Evolutionary conservation across 2,888 invertebrate genomes (phyloP), one percentile per base, ranked within the genome.

Genomic region (Scaptodrosophila latifasciaeformis): DNA sequence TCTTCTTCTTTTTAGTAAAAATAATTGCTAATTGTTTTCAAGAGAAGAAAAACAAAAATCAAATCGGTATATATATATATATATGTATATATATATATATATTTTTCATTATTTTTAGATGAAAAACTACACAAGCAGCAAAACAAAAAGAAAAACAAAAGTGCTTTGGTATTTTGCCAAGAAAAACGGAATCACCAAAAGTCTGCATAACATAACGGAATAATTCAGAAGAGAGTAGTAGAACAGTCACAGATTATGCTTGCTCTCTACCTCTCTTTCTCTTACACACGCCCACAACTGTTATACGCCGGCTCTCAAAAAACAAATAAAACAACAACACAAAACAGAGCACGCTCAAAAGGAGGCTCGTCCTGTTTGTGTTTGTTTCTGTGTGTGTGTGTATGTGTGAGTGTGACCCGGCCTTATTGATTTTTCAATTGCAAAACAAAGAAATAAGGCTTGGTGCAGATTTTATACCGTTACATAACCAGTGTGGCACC

Each of bases 311-410:
- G 18, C 34, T 13, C 17, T 34, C 12, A 13, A 1, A 37, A 10
- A 27, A 27, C 10, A 29, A 40, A 13, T 19, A 31, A 40, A 30
- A 49, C 18, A 27, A 49, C 44, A 42, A 49, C 19, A 6, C 7
- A 1, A 12, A 6, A 5, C 12, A 9, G 37, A 3, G 35, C 13
- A 52, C 21, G 46, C 51, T 49, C 44, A 67, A 77, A 78, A 78
- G 79, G 72, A 74, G 72, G 72, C 72, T 74, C 79, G 72, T 74
- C 72, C 79, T 74, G 76, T 60, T 19, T 51, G 4, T 49, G 31
- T 48, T n/a, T n/a, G 49, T 34, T 35, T n/a, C 17, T 40, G 12
- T 54, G 43, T 50, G 37, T 19, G 51, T 27, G 27, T 37, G 29
- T 21, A n/a, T 24, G 4, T 6, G 9, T 42, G 7, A 17, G 6